Base-by-base conservation (phyloP, 2,113 vertebrate species). In the Pogona vitticeps region DNA sequence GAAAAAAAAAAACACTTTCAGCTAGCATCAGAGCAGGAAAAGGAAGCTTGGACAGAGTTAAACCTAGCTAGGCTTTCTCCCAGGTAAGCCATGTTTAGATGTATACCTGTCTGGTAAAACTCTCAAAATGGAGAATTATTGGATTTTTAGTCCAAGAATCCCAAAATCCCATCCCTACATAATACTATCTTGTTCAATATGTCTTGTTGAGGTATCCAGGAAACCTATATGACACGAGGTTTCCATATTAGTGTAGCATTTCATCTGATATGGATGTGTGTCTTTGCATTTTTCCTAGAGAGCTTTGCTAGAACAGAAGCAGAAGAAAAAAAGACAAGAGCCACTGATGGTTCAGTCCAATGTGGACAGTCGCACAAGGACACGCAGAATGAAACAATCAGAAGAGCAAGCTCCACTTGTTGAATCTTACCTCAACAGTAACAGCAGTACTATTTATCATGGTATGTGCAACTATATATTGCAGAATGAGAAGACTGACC, bases 281-380 rank as follows among this genome's bases (percentile, higher is more conserved):
- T 63, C 58, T 90, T 18, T 91, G 63, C 89, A 1, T 87, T 78
- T 90, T 61, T 88, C 84, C 28, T 94, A 99, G 99, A 95, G 98
- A 94, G 98, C 97, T 13, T 92, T 99, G 82, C 96, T 99, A 58
- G 98, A 99, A 84, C 99, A 99, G 97, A 99, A 99, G 94, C 98
- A 99, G 96, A 99, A 98, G 56, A 99, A 99, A 94, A 99, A 98
- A 88, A 97, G 98, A n/a, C 98, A 99, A 96, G 99, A 99, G 94
- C 98, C 99, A 0, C 95, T 99, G 92, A 99, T 99, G 99, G 99
- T 99, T 85, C 99, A 99, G 95, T 98, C 98, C 67, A 99, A 98
- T 0, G 97, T 98, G 58, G 98, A 99, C 6, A 95, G 98, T 58
- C 96, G 98, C 38, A 97, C 98, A 0, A 97, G 98, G 26, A 94